phyloP scores from a whole-genome alignment of 2,888 invertebrate species.

The Eupithecia subumbrata region DNA sequence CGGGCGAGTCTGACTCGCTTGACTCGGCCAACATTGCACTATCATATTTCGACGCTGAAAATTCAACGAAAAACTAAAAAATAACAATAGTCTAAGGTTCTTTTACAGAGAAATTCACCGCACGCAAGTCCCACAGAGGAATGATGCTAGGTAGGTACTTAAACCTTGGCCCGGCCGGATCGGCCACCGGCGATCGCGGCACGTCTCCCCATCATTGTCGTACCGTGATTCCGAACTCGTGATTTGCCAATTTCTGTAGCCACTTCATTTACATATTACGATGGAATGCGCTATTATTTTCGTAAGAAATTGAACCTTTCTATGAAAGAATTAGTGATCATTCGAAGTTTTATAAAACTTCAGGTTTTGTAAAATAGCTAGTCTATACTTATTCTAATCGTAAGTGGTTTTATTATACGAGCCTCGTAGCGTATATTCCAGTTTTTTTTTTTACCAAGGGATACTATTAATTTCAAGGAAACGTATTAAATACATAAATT shows the following conservation, averaged over 20 bases:
- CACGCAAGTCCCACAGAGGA: background rate
- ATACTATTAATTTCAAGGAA: background rate
- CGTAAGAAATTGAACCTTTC: constrained; percentile 8
- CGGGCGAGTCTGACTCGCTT: background rate
- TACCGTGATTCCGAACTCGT: constrained; percentile 45
- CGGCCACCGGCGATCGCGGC: constrained; percentile 37
- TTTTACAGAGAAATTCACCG: background rate
- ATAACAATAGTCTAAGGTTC: background rate
- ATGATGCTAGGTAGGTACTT: constrained; percentile 7
- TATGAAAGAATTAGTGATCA: background rate
- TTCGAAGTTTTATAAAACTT: background rate
- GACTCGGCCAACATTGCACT: background rate
- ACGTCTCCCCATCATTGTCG: constrained; percentile 50
- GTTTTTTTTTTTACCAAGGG: too few relatives aligned
- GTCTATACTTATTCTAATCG: background rate
- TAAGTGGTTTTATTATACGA: background rate
- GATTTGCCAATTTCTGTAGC: constrained; percentile 45
- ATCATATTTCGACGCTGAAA: background rate
- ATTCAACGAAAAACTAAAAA: background rate
- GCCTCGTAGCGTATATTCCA: background rate
- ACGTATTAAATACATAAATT: background rate
- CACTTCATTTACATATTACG: constrained; percentile 44
- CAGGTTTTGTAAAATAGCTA: background rate
- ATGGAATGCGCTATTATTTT: constrained; percentile 39
- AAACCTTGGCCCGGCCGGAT: constrained; percentile 47